phyloP scores from a whole-genome alignment of 1,140 invertebrate genomes.

The Sipha flava region DNA sequence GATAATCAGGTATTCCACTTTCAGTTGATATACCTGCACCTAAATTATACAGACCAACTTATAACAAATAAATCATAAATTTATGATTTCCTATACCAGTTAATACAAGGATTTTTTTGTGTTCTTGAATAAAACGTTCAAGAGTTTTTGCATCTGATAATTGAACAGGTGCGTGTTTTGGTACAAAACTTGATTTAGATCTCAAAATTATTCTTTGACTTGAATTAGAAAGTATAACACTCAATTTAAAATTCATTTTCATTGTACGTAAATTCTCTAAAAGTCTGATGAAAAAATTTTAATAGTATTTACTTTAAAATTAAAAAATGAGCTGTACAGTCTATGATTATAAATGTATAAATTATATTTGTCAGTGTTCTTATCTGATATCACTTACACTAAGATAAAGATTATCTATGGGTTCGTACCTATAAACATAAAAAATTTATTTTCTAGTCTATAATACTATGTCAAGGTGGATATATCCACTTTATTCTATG shows the following conservation, averaged over 20 bases:
- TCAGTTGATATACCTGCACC: conserved; percentile 95
- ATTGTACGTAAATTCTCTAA: too few relatives aligned
- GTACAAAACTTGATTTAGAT: conserved; percentile 51
- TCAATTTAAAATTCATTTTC: background rate
- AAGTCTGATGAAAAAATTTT: too few relatives aligned
- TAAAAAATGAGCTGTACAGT: too few relatives aligned
- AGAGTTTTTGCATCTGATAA: conserved; percentile 54
- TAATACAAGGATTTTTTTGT: conserved; percentile 60
- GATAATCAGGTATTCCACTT: conserved; percentile 88
- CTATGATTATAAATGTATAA: too few relatives aligned
- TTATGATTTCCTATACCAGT: conserved; percentile 45
- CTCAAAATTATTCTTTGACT: background rate
- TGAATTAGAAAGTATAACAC: background rate
- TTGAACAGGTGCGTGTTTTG: conserved; percentile 57
- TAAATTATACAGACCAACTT: background rate
- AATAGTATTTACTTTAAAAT: too few relatives aligned
- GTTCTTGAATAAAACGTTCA: conserved; percentile 52
- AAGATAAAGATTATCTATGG: too few relatives aligned
- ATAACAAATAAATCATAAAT: background rate
- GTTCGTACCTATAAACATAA: too few relatives aligned
- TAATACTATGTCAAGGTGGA: too few relatives aligned
- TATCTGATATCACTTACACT: too few relatives aligned
- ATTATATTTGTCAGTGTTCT: too few relatives aligned
- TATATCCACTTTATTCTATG: too few relatives aligned
- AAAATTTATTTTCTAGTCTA: too few relatives aligned